Base-by-base conservation (phyloP, 2,888 invertebrate genomes). In the Pinctada fucata region DNA sequence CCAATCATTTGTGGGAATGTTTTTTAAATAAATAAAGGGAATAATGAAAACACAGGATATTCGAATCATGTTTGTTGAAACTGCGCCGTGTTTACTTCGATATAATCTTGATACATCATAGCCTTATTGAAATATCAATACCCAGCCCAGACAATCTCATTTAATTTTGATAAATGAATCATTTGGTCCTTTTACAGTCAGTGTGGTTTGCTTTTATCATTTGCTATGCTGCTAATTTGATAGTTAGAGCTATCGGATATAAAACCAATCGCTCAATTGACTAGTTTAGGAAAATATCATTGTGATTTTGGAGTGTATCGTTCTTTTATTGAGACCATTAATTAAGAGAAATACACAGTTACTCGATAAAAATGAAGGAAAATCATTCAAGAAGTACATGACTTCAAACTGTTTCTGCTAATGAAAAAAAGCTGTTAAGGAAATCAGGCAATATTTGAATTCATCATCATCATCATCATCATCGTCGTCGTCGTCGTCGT, bases 141-240 rank as follows among this genome's bases (percentile, higher is more conserved):
- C 66, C 66, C 63, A 49, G 48, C 49, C 65, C 50, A 74, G 66
- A 66, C 65, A 74, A 49, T 66, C 66, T 66, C 58, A 74, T 74
- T 74, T 74, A 66, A 74, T 74, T 74, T 74, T 74, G 74, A 74
- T 74, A 74, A 74, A 74, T 74, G 74, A 74, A 66, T 74, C 74
- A 66, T 65, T 66, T 74, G 51, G 49, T 49, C 49, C 66, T 50
- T 74, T 50, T 48, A 58, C 65, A 74, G 58, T 66, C 58, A 52
- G 72, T 13, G 13, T 58, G 58, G 58, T 68, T 68, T 68, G 68
- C 68, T 68, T 68, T 68, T 68, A 68, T 68, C 68, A 74, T 47
- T 72, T 47, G 72, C 52, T 52, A 58, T 31, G 52, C 72, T 50
- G 58, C 72, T 72, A 72, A 72, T 72, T 72, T 72, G 72, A 72